Percentiles rank a stretch among this genome's conserved stretches.
phyloP scores from a whole-genome alignment of 2,113 vertebrate species.

The Felis chaus region DNA sequence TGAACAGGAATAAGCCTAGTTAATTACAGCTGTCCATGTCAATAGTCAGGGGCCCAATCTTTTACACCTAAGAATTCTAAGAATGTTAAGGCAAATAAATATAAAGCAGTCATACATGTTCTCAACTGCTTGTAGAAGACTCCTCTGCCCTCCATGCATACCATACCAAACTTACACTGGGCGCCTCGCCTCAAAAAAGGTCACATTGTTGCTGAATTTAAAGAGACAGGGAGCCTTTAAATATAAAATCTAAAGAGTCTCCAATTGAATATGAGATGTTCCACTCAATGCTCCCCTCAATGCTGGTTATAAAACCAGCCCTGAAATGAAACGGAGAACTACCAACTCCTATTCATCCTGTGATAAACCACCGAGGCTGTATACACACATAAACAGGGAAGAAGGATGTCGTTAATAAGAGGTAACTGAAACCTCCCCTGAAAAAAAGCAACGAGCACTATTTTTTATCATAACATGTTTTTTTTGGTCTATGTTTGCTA shows the following conservation, averaged over 20 bases:
- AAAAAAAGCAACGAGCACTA: constrained; percentile 17
- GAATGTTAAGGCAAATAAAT: not conserved
- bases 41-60: not conserved
- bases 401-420: not conserved
- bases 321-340: not conserved
- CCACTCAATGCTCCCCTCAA: not conserved
- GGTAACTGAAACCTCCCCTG: not conserved
- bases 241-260: not conserved
- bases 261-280: not conserved
- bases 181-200: not conserved
- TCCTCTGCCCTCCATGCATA: not conserved
- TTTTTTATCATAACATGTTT: not conserved
- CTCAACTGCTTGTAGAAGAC: not conserved
- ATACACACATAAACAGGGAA: not conserved
- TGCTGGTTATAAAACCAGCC: not conserved
- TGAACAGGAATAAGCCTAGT: not conserved
- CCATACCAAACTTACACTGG: not conserved
- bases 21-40: not conserved
- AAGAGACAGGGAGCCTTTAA: not conserved
- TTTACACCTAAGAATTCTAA: not conserved
- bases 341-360: not conserved
- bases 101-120: not conserved
- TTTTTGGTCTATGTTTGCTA: not conserved
- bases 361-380: fast-evolving
- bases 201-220: not conserved